phyloP scores from a whole-genome alignment of 2,888 invertebrate genomes.

The Hipparchia semele region DNA sequence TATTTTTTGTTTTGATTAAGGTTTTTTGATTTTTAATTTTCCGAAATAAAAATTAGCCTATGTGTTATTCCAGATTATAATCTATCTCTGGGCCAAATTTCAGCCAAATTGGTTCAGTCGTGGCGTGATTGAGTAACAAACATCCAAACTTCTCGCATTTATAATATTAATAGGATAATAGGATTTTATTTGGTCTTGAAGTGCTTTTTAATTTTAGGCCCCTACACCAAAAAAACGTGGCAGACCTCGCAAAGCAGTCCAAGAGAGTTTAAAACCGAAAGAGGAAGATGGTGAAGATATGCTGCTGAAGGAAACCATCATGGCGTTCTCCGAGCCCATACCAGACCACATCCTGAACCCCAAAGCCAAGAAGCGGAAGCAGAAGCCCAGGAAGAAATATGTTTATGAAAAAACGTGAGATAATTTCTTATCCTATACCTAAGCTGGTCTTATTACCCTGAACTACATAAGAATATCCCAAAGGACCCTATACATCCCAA shows the following conservation, averaged over 20 bases:
- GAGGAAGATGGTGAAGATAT: slow-evolving; percentile 65
- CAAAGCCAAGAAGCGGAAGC: slow-evolving; percentile 66
- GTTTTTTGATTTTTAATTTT: too few relatives aligned
- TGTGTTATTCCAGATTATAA: too few relatives aligned
- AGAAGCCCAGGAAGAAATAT: slow-evolving; percentile 58
- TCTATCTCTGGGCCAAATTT: too few relatives aligned
- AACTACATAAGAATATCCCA: too few relatives aligned
- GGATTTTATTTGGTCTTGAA: too few relatives aligned
- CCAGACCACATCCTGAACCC: slow-evolving; percentile 75
- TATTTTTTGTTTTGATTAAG: too few relatives aligned
- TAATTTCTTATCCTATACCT: background rate
- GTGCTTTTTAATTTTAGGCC: slow-evolving; percentile 30
- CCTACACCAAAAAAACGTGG: slow-evolving; percentile 61
- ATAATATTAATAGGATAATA: too few relatives aligned
- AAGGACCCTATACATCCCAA: too few relatives aligned
- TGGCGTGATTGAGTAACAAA: too few relatives aligned
- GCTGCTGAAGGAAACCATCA: slow-evolving; percentile 74
- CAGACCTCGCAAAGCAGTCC: slow-evolving; percentile 61
- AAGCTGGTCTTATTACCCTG: background rate
- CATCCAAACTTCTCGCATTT: too few relatives aligned
- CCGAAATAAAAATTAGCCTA: too few relatives aligned
- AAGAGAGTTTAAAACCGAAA: slow-evolving; percentile 45
- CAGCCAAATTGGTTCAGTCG: too few relatives aligned
- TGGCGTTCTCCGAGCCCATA: slow-evolving; percentile 77
- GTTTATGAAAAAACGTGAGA: slow-evolving; percentile 75